Base-by-base conservation (phyloP, 1,140 invertebrate species). In the Lepidotrigona ventralis region DNA sequence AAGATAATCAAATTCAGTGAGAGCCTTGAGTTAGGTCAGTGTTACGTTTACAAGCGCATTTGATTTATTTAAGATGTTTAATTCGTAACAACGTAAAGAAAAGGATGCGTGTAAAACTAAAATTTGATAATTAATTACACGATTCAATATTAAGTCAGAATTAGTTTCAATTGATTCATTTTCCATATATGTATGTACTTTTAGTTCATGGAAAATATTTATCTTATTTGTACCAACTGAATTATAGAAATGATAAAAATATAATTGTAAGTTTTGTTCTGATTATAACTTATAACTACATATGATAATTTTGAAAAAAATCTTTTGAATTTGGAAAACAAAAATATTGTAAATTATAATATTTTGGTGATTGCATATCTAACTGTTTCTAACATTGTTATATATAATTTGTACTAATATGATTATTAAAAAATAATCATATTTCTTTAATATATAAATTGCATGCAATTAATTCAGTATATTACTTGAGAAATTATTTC, bases 1-100 rank as follows among this genome's bases (percentile, higher is more conserved):
- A 60, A 81, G 70, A 81, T 81, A 81, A 81, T 74, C 58, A 81
- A 74, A 74, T 81, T 81, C 70, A 81, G 70, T 29, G 23, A 54
- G 58, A 74, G n/a, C 46, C 58, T 81, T 74, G 70, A 11, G 58
- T 26, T 74, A 81, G 79, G 70, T 81, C 70, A 81, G 79, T 81
- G 60, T 60, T 54, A 66, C 33, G 58, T 81, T 74, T 54, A 64
- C 46, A 66, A 54, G 29, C 17, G n/a, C 19, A 5, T 76, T 76
- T 69, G 1, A 53, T 78, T 26, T n/a, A 53, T 15, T 53, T 33
- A 12, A 1, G 2, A 63, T 12, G 11, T 68, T 33, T 66, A 9
- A n/a, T 21, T 54, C 8, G 1, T 23, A 79, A 54, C 3, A 15
- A 68, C 23, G 39, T n/a, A 14, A 54, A 53, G 19, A 54, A 12